Evolutionary conservation across 1,140 invertebrate species (phyloP), one percentile per base, ranked within the genome.

Genomic region (Heliconius congener): DNA sequence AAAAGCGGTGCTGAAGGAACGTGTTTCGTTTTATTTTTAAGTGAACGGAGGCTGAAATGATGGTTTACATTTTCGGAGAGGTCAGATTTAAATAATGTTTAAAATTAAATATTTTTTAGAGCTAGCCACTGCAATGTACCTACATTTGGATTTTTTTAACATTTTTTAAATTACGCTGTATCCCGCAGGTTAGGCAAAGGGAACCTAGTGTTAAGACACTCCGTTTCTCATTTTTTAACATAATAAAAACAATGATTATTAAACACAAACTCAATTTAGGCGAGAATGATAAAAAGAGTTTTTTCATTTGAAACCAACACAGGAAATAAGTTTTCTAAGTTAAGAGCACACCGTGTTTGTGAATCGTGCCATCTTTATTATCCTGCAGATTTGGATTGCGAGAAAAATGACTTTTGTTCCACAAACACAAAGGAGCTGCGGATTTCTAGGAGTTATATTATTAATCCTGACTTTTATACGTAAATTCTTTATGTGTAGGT

Each of bases 361-460:
- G 73, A 27, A 55, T 74, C 73, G 50, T 30, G 73, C 73, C 73
- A 74, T 74, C 73, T 74, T 19, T 74, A 74, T 50, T 52, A 74
- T 74, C 50, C 73, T 52, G 73, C 50, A 74, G 73, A 74, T 74
- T 74, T 74, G 27, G 73, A 55, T 23, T 30, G 46, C 42, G 73
- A 74, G 73, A 74, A 55, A 52, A 55, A 74, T 52, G 27, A 52
- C 73, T 74, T 74, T 52, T 74, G 60, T 66, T 66, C 60, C 60
- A 66, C 60, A 66, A 66, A 66, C 27, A 66, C 60, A 66, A 66
- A 66, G 27, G 27, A 66, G 60, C 60, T 66, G 60, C 23, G 60
- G 27, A 66, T 66, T 66, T 66, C 60, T 30, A 27, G 8, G 27
- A 66, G 60, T 66, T 66, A 66, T 66, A 16, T 66, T 66, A 30